Evolutionary conservation across 2,113 vertebrate genomes (phyloP).

Genomic region (Heptranchias perlo): DNA sequence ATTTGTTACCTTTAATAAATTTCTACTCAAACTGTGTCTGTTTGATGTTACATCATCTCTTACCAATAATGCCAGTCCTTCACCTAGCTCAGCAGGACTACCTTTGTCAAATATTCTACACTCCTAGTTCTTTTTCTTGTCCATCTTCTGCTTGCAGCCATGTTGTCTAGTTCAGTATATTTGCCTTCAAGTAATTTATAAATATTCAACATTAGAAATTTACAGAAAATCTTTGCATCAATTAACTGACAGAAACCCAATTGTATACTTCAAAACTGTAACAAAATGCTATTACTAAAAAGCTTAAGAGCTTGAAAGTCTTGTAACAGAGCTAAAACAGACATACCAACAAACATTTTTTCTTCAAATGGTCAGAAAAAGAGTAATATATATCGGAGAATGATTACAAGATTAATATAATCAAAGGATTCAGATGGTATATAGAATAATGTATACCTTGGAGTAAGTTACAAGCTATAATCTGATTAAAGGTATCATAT

Average conservation of each 20-base stretch:
- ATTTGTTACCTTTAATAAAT: not conserved
- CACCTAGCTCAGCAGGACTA: not conserved
- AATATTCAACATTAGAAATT: not conserved
- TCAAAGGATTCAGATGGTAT: no score
- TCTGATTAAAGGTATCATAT: not conserved
- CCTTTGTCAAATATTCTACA: constrained; percentile 9
- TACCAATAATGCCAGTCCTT: constrained; percentile 4
- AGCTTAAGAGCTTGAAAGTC: not conserved
- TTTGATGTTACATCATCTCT: not conserved
- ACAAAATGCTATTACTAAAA: not conserved
- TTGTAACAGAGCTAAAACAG: not conserved
- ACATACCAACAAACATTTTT: not conserved
- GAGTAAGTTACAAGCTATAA: not conserved
- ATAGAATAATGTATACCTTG: not conserved
- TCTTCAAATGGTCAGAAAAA: not conserved
- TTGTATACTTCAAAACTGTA: not conserved
- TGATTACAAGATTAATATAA: not conserved
- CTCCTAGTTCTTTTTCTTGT: constrained; percentile 5
- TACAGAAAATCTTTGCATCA: not conserved
- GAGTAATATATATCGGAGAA: not conserved
- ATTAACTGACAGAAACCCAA: not conserved
- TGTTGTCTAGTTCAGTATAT: constrained; percentile 25
- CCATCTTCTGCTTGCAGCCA: not conserved
- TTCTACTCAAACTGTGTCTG: not conserved
- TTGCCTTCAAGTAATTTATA: constrained; percentile 3